Conservation (phyloP, 2,797 vertebrate genomes). For the Steatocranus sp. region DNA sequence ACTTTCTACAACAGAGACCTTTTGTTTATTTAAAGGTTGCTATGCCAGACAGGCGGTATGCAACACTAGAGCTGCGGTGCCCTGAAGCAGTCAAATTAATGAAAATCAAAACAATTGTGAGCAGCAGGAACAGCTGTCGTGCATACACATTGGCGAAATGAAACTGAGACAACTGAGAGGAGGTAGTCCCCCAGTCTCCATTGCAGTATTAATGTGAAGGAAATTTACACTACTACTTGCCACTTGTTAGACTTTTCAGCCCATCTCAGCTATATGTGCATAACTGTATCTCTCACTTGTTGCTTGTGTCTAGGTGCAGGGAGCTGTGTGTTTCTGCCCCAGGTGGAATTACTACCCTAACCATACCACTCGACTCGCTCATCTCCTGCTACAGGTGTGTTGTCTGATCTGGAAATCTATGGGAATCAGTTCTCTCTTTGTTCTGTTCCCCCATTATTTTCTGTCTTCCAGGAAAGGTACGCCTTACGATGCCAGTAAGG, state of each 20-base stretch:
- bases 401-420: slow-evolving; percentile 50
- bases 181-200: background rate
- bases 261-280: background rate
- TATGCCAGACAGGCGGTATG: slow-evolving; percentile 80
- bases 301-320: background rate
- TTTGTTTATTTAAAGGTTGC: slow-evolving; percentile 83
- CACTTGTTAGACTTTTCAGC: background rate
- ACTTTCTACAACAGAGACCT: slow-evolving; percentile 76
- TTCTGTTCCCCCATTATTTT: slow-evolving; percentile 64
- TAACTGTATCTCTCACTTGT: background rate
- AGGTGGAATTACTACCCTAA: slow-evolving; percentile 47
- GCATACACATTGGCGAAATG: slow-evolving; percentile 51
- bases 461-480: slow-evolving; percentile 68
- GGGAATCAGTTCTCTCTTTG: slow-evolving; percentile 53
- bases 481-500: slow-evolving; percentile 67
- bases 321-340: slow-evolving; percentile 7
- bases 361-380: slow-evolving; percentile 33
- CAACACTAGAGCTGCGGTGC: slow-evolving; percentile 79
- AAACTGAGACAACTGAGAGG: slow-evolving; percentile 21
- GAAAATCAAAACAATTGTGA: slow-evolving; percentile 82
- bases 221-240: background rate
- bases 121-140: slow-evolving; percentile 80
- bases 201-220: background rate
- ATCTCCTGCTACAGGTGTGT: slow-evolving; percentile 69
- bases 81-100: slow-evolving; percentile 74